Conservation (phyloP, 2,113 vertebrate species). For the Calypte anna region DNA sequence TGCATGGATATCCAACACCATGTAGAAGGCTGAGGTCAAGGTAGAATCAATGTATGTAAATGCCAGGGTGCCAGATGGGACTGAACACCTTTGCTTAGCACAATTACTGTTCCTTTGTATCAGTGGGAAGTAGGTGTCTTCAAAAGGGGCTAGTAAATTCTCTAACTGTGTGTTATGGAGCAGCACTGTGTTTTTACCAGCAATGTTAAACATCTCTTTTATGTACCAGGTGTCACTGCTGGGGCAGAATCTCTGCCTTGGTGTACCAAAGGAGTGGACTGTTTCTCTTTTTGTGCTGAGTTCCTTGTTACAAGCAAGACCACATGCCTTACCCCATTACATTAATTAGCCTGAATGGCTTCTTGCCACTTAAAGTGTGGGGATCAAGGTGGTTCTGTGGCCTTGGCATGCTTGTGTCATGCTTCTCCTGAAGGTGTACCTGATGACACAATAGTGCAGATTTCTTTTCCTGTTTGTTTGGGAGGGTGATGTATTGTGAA, state of each 20-base stretch:
- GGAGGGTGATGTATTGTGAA: neutral
- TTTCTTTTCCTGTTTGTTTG: neutral
- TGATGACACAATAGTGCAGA: neutral
- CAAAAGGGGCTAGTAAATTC: too few species aligned
- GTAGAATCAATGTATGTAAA: neutral
- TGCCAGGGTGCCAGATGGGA: neutral
- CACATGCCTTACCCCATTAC: neutral
- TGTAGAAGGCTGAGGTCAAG: neutral
- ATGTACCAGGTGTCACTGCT: neutral
- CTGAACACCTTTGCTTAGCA: neutral
- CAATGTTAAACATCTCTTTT: neutral
- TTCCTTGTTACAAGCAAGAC: neutral
- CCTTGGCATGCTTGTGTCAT: neutral
- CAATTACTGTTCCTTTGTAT: neutral
- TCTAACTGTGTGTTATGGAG: neutral
- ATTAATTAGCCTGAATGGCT: neutral
- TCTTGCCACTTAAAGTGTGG: neutral
- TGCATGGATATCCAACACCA: neutral
- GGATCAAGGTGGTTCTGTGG: neutral
- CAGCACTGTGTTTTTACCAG: neutral
- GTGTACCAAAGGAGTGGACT: neutral
- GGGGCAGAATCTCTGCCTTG: neutral
- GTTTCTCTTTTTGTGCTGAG: too few species aligned
- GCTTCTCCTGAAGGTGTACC: fast-evolving
- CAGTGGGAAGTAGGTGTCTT: neutral